Conservation (phyloP, 2,113 vertebrate species). For the Corydoras sp. region DNA sequence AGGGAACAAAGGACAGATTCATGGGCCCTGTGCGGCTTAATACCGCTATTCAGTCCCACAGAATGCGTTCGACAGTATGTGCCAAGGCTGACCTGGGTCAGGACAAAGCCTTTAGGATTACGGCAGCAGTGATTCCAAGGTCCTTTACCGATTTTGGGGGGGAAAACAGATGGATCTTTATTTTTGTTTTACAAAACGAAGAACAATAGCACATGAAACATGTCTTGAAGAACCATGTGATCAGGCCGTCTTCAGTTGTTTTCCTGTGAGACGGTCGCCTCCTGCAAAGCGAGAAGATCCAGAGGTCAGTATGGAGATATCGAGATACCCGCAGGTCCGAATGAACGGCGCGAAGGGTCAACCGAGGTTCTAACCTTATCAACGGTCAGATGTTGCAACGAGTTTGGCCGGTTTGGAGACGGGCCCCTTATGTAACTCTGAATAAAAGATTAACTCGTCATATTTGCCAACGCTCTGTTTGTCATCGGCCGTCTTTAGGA, state of each 20-base stretch:
- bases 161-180: slow-evolving; percentile 6
- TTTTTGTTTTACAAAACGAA: slow-evolving; percentile 35
- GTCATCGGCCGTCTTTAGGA: not conserved
- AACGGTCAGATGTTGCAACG: slow-evolving; percentile 57
- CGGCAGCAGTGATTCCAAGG: slow-evolving; percentile 50
- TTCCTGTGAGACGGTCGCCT: slow-evolving; percentile 71
- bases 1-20: slow-evolving; percentile 65
- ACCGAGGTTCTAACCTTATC: slow-evolving; percentile 53
- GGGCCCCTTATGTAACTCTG: slow-evolving; percentile 53
- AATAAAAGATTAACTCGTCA: slow-evolving; percentile 47
- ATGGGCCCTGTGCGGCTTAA: slow-evolving; percentile 57
- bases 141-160: slow-evolving; percentile 24
- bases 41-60: slow-evolving; percentile 57
- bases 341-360: not conserved
- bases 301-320: not conserved
- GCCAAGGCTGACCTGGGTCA: slow-evolving; percentile 52
- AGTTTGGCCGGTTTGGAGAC: slow-evolving; percentile 48
- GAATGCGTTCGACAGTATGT: slow-evolving; percentile 60
- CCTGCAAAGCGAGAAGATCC: slow-evolving; percentile 59
- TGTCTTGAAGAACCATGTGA: slow-evolving; percentile 12
- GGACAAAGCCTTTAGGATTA: slow-evolving; percentile 64
- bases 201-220: slow-evolving; percentile 19
- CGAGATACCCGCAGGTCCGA: not conserved
- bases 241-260: slow-evolving; percentile 77
- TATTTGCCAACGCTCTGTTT: not conserved